Percentiles rank a stretch among this genome's conserved stretches.
Conservation (phyloP, 1,140 invertebrate species). For the Drosophila mayri region DNA sequence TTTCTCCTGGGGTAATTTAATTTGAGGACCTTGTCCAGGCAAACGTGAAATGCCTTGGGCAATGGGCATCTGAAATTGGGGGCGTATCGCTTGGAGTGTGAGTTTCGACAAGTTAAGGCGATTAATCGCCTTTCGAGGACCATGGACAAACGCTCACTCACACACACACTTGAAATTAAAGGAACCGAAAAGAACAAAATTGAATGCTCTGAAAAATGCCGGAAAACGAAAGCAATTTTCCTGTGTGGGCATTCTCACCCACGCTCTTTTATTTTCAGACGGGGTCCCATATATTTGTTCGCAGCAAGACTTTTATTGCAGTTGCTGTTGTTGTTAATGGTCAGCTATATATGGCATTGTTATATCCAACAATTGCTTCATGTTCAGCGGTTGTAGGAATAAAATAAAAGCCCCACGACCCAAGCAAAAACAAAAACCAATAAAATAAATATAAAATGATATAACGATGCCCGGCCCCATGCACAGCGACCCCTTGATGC, state of each 20-base stretch:
- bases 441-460: constrained; percentile 33
- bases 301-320: constrained; percentile 70
- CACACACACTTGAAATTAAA: constrained; percentile 36
- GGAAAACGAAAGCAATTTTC: constrained; percentile 57
- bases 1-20: constrained; percentile 33
- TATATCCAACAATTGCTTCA: constrained; percentile 60
- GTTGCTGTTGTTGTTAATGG: constrained; percentile 52
- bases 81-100: constrained; percentile 24
- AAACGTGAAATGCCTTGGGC: constrained; percentile 50
- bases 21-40: constrained; percentile 49
- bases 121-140: constrained; percentile 49
- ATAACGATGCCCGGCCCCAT: background rate
- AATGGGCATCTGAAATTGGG: constrained; percentile 23
- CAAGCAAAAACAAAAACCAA: constrained; percentile 43
- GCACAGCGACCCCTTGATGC: background rate
- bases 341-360: constrained; percentile 56
- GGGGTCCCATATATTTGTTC: constrained; percentile 26
- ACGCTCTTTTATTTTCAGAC: constrained; percentile 14
- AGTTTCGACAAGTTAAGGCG: constrained; percentile 51
- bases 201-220: constrained; percentile 61
- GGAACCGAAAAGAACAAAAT: constrained; percentile 48
- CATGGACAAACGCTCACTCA: constrained; percentile 20
- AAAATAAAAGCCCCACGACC: constrained; percentile 46
- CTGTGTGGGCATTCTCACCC: constrained; percentile 8
- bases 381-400: constrained; percentile 34